Base-by-base conservation (phyloP, 1,140 invertebrate species). In the Bursaphelenchus mucronatus region DNA sequence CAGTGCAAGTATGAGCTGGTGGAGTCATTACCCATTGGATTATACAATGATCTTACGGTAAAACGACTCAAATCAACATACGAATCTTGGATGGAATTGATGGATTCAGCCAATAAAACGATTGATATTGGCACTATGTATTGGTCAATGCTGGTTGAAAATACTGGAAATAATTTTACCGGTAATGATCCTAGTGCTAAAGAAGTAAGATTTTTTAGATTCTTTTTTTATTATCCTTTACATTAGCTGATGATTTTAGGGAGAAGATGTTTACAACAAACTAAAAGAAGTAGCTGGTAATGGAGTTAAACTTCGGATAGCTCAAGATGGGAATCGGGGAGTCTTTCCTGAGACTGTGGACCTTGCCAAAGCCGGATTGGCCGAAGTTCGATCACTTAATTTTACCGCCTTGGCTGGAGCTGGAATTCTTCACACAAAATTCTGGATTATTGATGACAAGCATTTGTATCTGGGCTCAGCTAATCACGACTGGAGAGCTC, bases 341-440 rank as follows among this genome's bases (percentile, higher is more conserved):
- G 49, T 40, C 9, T 67, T 40, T 58, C 13, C 30, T 11, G 63
- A 64, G 47, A 43, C 64, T 9, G 17, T 10, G 0, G 40, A 64
- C 43, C 43, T 66, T 11, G 64, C 30, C n/a, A 13, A 19, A 11
- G 8, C 15, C 17, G 63, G 50, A 2, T 55, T 15, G n/a, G 17
- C 67, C 10, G 10, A 64, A 13, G 67, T 69, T n/a, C n/a, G 67
- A 19, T 40, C 68, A 17, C 47, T 68, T 8, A 69, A 68, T 45
- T 68, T 68, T 17, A 41, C 11, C 19, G 21, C 54, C 19, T 69
- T 46, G 55, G 52, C 63, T 17, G 56, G 43, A 13, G 67, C 66
- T 43, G 67, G 67, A 10, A 51, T 68, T 64, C 66, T 68, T 21
- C 67, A 68, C 15, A 68, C 67, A 40, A 68, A 68, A 45, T 10